A percentile compares a stretch with the other conserved stretches of the same genome.
Conservation (phyloP, 2,113 vertebrate species). For the Falcunculus frontatus region DNA sequence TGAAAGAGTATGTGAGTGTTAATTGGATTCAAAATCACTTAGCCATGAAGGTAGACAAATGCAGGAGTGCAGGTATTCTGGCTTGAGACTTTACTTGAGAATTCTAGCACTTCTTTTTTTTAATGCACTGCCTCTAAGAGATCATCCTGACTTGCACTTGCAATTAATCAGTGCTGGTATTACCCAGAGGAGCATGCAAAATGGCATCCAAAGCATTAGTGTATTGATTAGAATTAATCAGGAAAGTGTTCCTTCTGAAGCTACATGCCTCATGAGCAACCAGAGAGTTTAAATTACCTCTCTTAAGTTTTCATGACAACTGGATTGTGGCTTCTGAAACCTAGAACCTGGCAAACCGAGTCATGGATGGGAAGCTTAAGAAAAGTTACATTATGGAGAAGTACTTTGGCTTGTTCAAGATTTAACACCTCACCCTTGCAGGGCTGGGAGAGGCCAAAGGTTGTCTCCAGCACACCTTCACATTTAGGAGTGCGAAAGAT, state of each 20-base stretch:
- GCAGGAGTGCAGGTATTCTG: not conserved
- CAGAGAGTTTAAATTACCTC: not conserved
- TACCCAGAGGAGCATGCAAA: not conserved
- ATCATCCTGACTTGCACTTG: not conserved
- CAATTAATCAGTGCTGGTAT: not conserved
- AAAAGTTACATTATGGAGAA: not conserved
- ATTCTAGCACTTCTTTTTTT: not conserved
- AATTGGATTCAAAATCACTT: not conserved
- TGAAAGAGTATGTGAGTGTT: not conserved
- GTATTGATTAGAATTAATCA: conserved; percentile 3
- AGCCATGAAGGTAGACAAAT: not conserved
- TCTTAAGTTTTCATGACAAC: not conserved
- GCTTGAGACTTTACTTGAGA: not conserved
- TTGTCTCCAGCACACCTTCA: not conserved
- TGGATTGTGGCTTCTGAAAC: not conserved
- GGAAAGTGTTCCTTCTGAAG: not conserved
- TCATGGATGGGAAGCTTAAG: not conserved
- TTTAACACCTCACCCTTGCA: not conserved
- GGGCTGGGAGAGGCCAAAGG: not conserved
- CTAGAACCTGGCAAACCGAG: not conserved
- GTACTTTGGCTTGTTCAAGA: not conserved
- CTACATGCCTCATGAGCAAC: not conserved
- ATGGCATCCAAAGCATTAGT: not conserved
- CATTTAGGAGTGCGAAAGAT: not conserved
- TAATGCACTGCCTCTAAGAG: not conserved